Conservation (phyloP, 2,888 invertebrate genomes). For the Synanthedon tipuliformis region DNA sequence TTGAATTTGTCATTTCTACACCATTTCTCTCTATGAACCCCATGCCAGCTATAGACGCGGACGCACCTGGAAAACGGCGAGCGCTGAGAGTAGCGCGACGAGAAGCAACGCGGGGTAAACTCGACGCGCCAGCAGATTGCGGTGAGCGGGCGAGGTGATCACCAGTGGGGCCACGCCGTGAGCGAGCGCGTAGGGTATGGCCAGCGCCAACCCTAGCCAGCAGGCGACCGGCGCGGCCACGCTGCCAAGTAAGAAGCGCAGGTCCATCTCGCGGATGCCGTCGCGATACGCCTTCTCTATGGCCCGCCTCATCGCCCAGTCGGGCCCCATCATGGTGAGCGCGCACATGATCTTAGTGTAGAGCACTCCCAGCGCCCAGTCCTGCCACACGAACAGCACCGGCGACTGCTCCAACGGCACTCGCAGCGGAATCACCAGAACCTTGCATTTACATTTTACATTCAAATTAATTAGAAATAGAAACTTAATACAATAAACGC, state of each 20-base stretch:
- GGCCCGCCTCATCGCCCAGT: slow-evolving; percentile 91
- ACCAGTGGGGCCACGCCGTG: slow-evolving; percentile 80
- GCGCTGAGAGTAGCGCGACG: slow-evolving; percentile 72
- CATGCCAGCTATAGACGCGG: too few relatives aligned
- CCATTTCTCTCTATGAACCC: too few relatives aligned
- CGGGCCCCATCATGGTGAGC: slow-evolving; percentile 97
- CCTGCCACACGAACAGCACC: slow-evolving; percentile 89
- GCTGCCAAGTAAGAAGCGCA: slow-evolving; percentile 85
- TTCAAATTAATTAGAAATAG: neutral
- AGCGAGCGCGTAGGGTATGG: slow-evolving; percentile 92
- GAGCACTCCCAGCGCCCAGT: slow-evolving; percentile 97
- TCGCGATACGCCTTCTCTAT: slow-evolving; percentile 95
- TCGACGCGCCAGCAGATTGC: slow-evolving; percentile 83
- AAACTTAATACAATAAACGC: neutral
- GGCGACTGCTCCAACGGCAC: slow-evolving; percentile 94
- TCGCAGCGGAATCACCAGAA: slow-evolving; percentile 89
- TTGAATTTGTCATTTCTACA: too few relatives aligned
- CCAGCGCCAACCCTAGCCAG: slow-evolving; percentile 88
- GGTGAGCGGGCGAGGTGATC: slow-evolving; percentile 72
- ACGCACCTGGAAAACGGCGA: slow-evolving; percentile 70
- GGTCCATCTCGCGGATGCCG: slow-evolving; percentile 92
- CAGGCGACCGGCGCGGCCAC: slow-evolving; percentile 91
- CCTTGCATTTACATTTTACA: slow-evolving; percentile 21
- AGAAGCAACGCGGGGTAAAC: slow-evolving; percentile 91
- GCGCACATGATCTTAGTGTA: slow-evolving; percentile 98